These are phyloP conservation scores for Antitype chi DNA, from an alignment of 2,888 invertebrate species.

Conservation along the genomic window DNA sequence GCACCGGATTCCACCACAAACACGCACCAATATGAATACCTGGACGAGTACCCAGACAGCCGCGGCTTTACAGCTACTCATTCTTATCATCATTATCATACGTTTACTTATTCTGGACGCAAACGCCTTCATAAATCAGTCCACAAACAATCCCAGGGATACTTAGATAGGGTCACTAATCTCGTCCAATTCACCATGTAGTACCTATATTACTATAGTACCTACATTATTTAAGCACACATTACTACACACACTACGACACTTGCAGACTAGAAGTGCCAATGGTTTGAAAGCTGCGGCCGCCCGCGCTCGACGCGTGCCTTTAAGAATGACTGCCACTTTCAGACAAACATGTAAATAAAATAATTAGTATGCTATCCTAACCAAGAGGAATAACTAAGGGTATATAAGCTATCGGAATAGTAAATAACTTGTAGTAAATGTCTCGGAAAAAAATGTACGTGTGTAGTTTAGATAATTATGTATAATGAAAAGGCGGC, in stretches of 20 bases:
- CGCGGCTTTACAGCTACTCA: not conserved
- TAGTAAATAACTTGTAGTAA: slow-evolving; percentile 20
- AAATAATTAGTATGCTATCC: slow-evolving; percentile 19
- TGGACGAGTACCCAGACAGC: not conserved
- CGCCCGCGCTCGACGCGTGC: no score
- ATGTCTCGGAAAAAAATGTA: slow-evolving; percentile 21
- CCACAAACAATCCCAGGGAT: not conserved
- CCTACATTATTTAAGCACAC: not conserved
- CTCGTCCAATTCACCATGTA: not conserved
- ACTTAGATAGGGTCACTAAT: not conserved
- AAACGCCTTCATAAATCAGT: not conserved
- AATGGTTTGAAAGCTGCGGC: not conserved
- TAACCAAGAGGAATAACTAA: not conserved
- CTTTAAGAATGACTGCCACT: no score
- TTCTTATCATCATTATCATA: not conserved
- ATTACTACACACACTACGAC: not conserved
- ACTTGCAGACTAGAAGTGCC: not conserved
- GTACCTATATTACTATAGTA: not conserved
- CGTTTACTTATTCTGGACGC: not conserved
- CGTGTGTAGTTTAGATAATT: slow-evolving; percentile 31
- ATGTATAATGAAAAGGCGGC: slow-evolving; percentile 20
- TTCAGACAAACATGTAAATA: slow-evolving; percentile 6
- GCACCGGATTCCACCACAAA: not conserved
- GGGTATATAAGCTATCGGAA: not conserved
- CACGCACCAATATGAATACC: not conserved